These are phyloP conservation scores for Xerus rutilus DNA, from an alignment of 2,797 vertebrate genomes.

Conservation along the genomic window DNA sequence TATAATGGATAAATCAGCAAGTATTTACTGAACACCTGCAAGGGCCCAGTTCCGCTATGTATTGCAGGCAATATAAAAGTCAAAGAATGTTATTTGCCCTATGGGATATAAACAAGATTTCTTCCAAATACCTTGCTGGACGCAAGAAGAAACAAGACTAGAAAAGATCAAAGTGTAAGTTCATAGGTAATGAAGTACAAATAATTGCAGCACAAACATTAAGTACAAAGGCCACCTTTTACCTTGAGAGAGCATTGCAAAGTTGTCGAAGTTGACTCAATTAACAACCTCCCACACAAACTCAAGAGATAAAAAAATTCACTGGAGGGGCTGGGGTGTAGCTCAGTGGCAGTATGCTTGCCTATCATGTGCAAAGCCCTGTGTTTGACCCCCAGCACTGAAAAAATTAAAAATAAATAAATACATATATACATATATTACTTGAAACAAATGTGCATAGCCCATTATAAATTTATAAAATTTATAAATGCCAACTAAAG, in stretches of 20 bases:
- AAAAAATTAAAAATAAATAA: background rate
- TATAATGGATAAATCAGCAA: background rate
- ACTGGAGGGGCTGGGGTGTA: background rate
- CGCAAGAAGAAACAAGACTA: background rate
- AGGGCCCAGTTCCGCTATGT: background rate
- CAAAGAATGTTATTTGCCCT: background rate
- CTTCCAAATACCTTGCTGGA: background rate
- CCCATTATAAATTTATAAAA: background rate
- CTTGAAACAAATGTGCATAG: constrained; percentile 12
- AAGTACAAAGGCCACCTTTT: constrained; percentile 12
- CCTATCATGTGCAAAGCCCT: background rate
- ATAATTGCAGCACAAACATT: background rate
- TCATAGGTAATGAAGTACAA: background rate
- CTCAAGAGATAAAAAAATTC: background rate
- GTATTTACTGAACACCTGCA: background rate
- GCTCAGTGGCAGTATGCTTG: background rate
- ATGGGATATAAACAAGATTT: background rate
- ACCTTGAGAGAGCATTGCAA: background rate
- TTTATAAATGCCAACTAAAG: background rate
- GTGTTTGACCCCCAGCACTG: background rate
- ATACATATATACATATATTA: background rate
- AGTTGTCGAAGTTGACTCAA: background rate
- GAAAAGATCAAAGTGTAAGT: background rate
- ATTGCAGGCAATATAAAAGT: background rate
- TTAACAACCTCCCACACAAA: background rate